These are phyloP conservation scores for Typhlichthys subterraneus DNA, from an alignment of 2,797 vertebrate species.

Conservation along the genomic window DNA sequence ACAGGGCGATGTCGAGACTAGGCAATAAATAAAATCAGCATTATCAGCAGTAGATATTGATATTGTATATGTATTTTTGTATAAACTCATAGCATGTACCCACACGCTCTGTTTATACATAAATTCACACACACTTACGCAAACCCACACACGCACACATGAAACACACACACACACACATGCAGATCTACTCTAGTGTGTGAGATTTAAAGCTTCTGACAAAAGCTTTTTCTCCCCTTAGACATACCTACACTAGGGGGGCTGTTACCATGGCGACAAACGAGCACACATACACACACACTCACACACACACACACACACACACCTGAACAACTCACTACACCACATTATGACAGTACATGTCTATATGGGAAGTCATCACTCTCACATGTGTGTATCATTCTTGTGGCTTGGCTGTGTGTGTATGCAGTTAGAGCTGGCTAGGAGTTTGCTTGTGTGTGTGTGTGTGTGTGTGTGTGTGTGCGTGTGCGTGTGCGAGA, in stretches of 20 bases:
- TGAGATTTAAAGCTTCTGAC: slow-evolving; percentile 10
- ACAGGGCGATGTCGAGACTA: slow-evolving; percentile 1
- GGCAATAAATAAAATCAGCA: not conserved
- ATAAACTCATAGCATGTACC: too few species aligned
- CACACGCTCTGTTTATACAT: too few species aligned
- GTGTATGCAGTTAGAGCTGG: not conserved
- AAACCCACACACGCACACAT: slow-evolving; percentile 2
- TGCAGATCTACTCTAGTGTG: slow-evolving; percentile 4
- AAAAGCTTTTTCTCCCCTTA: slow-evolving; percentile 16
- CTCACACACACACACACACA: slow-evolving; percentile 50
- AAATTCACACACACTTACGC: not conserved
- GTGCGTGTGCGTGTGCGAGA: slow-evolving; percentile 17
- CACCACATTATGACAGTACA: slow-evolving; percentile 47
- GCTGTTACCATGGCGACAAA: slow-evolving; percentile 54
- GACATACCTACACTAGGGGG: slow-evolving; percentile 11
- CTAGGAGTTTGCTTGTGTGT: slow-evolving; percentile 8
- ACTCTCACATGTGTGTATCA: slow-evolving; percentile 41
- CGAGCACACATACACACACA: slow-evolving; percentile 47
- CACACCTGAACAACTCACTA: slow-evolving; percentile 28
- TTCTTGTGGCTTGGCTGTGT: slow-evolving; percentile 31
- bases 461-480: slow-evolving; percentile 21
- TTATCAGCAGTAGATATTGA: not conserved
- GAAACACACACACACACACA: not conserved
- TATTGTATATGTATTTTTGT: not conserved
- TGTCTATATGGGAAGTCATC: slow-evolving; percentile 36